Evolutionary conservation across 1,140 invertebrate species (phyloP).

Genomic region (Drosophila seguyi): DNA sequence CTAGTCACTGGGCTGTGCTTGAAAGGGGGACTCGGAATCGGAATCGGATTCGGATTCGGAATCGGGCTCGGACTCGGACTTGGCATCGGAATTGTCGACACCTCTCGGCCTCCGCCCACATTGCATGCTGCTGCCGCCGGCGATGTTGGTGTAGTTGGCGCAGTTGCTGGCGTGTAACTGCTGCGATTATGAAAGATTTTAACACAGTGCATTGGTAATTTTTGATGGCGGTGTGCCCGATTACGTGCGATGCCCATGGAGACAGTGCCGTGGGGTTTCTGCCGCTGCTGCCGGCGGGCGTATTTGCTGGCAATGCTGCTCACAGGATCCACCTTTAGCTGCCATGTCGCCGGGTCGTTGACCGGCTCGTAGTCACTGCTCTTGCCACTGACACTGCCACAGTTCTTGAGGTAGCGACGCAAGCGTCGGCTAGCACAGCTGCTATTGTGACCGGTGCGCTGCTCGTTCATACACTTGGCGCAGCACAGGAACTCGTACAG

Average conservation of each 20-base stretch:
- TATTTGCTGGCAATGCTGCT: constrained; percentile 81
- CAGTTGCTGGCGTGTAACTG: constrained; percentile 53
- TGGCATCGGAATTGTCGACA: constrained; percentile 32
- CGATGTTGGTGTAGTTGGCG: constrained; percentile 11
- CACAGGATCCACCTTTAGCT: constrained; percentile 71
- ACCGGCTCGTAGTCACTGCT: constrained; percentile 33
- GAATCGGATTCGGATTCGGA: constrained; percentile 5
- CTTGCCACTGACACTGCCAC: constrained; percentile 24
- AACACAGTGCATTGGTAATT: constrained; percentile 85
- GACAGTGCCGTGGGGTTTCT: constrained; percentile 55
- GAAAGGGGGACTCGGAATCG: too few species aligned
- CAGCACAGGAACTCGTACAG: constrained; percentile 84
- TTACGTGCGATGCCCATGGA: constrained; percentile 79
- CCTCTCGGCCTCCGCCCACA: constrained; percentile 41
- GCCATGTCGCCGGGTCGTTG: constrained; percentile 58
- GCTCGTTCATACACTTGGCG: constrained; percentile 84
- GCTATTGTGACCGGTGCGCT: constrained; percentile 47
- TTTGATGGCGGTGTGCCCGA: constrained; percentile 76
- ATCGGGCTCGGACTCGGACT: constrained; percentile 8
- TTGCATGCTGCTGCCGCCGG: constrained; percentile 30
- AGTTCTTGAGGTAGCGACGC: constrained; percentile 60
- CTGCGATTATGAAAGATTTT: constrained; percentile 85
- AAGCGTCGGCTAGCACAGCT: constrained; percentile 52
- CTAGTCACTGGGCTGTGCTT: constrained; percentile 30
- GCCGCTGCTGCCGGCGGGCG: constrained; percentile 69